A percentile compares a stretch with the other conserved stretches of the same genome.
Conservation (phyloP, 2,113 vertebrate genomes). For the Pedetes capensis region DNA sequence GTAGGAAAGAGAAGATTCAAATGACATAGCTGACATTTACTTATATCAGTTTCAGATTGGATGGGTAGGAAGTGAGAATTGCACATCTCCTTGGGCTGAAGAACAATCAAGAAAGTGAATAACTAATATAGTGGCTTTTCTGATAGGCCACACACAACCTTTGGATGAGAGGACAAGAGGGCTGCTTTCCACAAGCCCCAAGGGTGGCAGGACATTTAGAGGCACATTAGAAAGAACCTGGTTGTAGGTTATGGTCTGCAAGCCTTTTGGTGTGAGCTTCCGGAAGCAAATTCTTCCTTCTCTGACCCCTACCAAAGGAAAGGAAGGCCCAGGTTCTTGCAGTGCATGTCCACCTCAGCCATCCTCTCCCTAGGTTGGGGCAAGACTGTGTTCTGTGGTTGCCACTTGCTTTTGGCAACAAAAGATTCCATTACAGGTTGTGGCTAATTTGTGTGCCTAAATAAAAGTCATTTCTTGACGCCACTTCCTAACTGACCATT, state of each 20-base stretch:
- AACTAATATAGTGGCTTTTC: neutral
- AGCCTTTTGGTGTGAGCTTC: neutral
- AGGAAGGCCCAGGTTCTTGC: neutral
- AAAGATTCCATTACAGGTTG: neutral
- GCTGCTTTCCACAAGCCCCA: neutral
- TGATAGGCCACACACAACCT: neutral
- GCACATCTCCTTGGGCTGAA: neutral
- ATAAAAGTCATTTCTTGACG: neutral
- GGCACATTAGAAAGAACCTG: rapidly evolving
- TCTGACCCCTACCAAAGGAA: neutral
- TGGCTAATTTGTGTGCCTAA: neutral
- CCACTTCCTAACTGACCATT: neutral
- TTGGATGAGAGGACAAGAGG: neutral
- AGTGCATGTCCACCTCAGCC: neutral
- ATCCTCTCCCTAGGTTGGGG: neutral
- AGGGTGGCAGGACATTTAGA: neutral
- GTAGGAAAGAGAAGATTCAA: neutral
- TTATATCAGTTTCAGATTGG: neutral
- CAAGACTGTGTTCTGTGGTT: neutral
- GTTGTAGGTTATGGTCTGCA: neutral
- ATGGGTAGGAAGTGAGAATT: neutral
- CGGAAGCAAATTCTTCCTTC: neutral
- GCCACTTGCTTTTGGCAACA: neutral
- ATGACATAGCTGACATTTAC: neutral
- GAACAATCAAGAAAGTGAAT: neutral